These are phyloP conservation scores for Planiliza haematocheilus DNA, from an alignment of 2,113 vertebrate genomes.

Conservation along the genomic window DNA sequence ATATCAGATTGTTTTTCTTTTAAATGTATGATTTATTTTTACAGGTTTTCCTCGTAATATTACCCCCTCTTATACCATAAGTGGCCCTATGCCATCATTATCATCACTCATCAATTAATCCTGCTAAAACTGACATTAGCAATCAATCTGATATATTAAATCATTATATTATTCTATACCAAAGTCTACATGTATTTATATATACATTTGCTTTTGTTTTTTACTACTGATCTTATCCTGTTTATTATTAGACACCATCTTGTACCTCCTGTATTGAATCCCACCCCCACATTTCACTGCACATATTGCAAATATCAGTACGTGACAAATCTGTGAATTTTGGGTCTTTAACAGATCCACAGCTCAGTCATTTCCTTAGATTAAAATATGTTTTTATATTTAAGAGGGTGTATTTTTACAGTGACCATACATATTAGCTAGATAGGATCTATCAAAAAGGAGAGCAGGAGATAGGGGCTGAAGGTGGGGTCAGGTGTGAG, in stretches of 20 bases:
- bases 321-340: slow-evolving; percentile 8
- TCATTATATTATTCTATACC: no score
- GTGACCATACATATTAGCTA: slow-evolving; percentile 22
- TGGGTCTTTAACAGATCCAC: slow-evolving; percentile 12
- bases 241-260: no score
- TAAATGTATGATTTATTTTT: no score
- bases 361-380: slow-evolving; percentile 12
- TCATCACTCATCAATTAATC: no score
- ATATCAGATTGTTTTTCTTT: no score
- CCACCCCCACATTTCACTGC: background rate
- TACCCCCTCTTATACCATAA: no score
- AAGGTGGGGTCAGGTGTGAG: slow-evolving; percentile 68
- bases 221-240: background rate
- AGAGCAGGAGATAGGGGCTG: slow-evolving; percentile 58
- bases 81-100: no score
- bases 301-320: slow-evolving; percentile 11
- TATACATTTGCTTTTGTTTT: background rate
- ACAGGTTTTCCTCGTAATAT: no score
- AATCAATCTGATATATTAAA: no score
- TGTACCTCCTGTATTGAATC: no score
- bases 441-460: slow-evolving; percentile 35
- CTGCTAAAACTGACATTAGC: no score
- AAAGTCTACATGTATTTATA: background rate
- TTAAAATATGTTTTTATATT: background rate
- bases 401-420: background rate